Base-by-base conservation (phyloP, 1,140 invertebrate species). In the Drosophila kikkawai region DNA sequence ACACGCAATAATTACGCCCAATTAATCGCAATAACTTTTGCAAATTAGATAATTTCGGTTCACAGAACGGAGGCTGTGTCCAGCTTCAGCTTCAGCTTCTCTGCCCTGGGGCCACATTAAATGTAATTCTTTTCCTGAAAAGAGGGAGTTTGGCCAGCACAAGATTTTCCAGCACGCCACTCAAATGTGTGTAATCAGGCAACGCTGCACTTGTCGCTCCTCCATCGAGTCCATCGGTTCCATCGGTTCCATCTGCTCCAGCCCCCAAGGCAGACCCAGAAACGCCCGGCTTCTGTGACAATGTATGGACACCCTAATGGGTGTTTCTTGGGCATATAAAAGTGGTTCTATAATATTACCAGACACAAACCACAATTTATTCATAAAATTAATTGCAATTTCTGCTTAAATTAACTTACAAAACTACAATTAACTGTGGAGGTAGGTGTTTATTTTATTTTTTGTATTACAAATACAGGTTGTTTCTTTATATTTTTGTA, bases 11-110 rank as follows among this genome's bases (percentile, higher is more conserved):
- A 90, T 90, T 90, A 90, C 85, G 85, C 75, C 81, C 85, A 90
- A 90, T 90, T 90, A 90, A 90, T 90, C 71, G 85, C 85, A 90
- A 90, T 90, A 88, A 90, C 85, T 90, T 73, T 90, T 85, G 81
- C 85, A 90, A 90, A 90, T 90, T 90, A 90, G 85, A 90, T 90
- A 90, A 90, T 88, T 88, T 90, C 71, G 84, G 68, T 82, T 48
- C 76, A 75, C 32, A 41, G 48, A 74, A 39, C 37, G 34, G 22
- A 51, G 32, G 11, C 32, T 29, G 26, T 29, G 26, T 29, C 6
- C 57, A 29, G 11, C 13, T 19, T 15, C 44, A 34, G n/a, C 50
- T 34, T 7, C 34, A 19, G 50, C 50, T 32, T 2, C 57, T 19
- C 60, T 75, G 57, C 48, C 44, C 64, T 65, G 48, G 26, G 36